Evolutionary conservation across 2,113 vertebrate species (phyloP), one percentile per base, ranked within the genome.

Genomic region (Pyxicephalus adspersus): DNA sequence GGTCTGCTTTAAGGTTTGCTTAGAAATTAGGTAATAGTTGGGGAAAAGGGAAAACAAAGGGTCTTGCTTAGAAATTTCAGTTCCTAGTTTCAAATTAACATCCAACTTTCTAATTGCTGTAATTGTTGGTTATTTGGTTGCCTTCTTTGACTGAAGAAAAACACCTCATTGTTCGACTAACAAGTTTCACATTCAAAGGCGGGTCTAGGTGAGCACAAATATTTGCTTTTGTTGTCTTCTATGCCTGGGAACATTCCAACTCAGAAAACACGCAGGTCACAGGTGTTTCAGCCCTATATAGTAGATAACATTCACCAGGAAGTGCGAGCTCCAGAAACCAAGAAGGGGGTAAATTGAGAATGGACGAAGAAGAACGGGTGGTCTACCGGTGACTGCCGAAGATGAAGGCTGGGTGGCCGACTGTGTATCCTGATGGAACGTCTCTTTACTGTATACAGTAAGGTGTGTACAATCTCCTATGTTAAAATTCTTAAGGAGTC

Each of bases 171-270:
- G 29, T 55, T 34, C 4, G 19, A 38, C 45, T 54, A 31, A 31
- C 50, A 64, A 77, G 75, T 29, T 65, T 13, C 67, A 54, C 76
- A 78, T 45, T 38, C 1, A 16, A 61, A 38, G 75, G 60, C 28
- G n/a, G 63, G 2, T 7, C 23, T 5, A 38, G 64, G 50, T 23
- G 76, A 57, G 25, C 11, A 17, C 65, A 79, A 79, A 79, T 67
- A 79, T 79, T 79, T 60, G 65, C 65, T n/a, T 31, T 28, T 29
- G 26, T 63, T 74, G 17, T 52, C 28, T 65, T 57, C 22, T 16
- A 55, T 51, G 23, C 54, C 15, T 60, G 64, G 23, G 55, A 51
- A 38, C 18, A 79, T 58, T 70, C 31, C 64, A 13, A 3, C 29
- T 67, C 23, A 45, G 38, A 34, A 58, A 75, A 61, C 72, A 25